These are phyloP conservation scores for Sepioteuthis lessoniana DNA, from an alignment of 2,888 invertebrate species.

Conservation along the genomic window DNA sequence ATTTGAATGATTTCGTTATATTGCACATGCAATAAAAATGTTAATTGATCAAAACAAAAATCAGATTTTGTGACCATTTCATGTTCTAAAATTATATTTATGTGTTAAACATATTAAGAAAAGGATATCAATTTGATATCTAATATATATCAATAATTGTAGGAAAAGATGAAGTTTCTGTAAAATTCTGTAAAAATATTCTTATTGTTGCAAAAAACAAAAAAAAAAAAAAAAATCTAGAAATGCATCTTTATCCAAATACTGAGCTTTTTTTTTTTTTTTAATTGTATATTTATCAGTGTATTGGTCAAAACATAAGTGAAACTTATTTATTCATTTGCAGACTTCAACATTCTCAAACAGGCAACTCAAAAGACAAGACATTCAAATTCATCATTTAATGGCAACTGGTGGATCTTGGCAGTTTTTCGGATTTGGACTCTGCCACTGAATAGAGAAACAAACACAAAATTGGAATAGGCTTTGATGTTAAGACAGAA, in stretches of 20 bases:
- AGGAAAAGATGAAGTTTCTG: background rate
- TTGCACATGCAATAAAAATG: background rate
- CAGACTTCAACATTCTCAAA: too few relatives aligned
- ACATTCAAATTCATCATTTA: conserved; percentile 7
- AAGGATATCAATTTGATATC: background rate
- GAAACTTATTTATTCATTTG: background rate
- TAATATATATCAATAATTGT: background rate
- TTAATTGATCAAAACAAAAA: background rate
- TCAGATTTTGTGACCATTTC: background rate
- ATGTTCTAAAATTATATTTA: background rate
- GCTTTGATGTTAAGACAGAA: background rate
- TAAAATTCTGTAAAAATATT: background rate
- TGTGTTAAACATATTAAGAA: background rate
- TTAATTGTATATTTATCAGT: background rate
- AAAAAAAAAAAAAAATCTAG: background rate
- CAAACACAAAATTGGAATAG: background rate
- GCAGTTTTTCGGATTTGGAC: background rate
- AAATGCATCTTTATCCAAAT: background rate
- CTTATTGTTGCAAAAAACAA: background rate
- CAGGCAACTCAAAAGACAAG: background rate
- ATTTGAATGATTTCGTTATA: background rate
- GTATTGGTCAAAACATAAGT: background rate
- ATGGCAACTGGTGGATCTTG: background rate
- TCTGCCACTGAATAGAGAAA: background rate
- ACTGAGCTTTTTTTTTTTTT: background rate